Percentiles rank a stretch among this genome's conserved stretches.
Evolutionary conservation across 2,113 vertebrate genomes (phyloP).

Genomic region (Ariopsis seemanni): DNA sequence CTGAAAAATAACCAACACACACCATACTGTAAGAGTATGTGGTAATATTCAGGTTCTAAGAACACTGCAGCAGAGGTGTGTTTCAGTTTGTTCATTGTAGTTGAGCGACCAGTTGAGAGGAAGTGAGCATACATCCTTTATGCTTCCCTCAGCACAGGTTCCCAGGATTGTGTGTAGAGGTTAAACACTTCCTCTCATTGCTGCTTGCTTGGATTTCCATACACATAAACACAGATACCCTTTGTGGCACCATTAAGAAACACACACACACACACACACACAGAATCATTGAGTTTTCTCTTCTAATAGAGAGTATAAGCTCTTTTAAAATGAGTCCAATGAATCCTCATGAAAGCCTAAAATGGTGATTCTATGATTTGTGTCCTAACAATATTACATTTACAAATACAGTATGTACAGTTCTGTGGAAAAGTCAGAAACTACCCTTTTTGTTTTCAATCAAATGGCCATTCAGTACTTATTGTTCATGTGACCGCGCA

Average conservation of each 20-base stretch:
- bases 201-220: neutral
- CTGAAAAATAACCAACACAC: neutral
- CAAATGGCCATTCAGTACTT: neutral
- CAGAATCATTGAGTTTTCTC: neutral
- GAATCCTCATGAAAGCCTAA: neutral
- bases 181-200: constrained; percentile 16
- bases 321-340: neutral
- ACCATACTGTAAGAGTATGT: neutral
- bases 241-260: neutral
- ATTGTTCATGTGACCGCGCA: neutral
- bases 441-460: neutral
- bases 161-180: constrained; percentile 39
- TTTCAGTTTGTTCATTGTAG: neutral
- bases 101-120: constrained; percentile 3
- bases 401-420: neutral
- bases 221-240: constrained; percentile 29
- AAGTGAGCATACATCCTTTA: constrained; percentile 40
- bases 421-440: neutral
- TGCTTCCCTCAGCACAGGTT: constrained; percentile 45
- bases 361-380: neutral
- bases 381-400: neutral
- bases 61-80: neutral
- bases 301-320: neutral
- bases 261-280: neutral
- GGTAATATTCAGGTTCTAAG: neutral